Evolutionary conservation across 2,888 invertebrate species (phyloP).

Genomic region (Tholera decimalis): DNA sequence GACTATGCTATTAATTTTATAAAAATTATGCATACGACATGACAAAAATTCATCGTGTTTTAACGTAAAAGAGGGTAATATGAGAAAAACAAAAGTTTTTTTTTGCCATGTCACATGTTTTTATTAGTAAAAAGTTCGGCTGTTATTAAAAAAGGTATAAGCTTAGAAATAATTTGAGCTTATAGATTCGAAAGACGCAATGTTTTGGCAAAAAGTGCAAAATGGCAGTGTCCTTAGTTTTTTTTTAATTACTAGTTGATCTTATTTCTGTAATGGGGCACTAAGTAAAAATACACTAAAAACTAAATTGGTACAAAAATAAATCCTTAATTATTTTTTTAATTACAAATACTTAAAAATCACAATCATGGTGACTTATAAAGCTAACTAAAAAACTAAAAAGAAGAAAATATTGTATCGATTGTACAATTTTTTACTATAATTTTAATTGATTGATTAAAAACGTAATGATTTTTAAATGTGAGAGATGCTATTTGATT

Average conservation of each 20-base stretch:
- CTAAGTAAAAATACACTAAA: conserved; percentile 65
- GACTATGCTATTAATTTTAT: conserved; percentile 64
- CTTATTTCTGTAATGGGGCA: conserved; percentile 54
- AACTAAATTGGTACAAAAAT: conserved; percentile 86
- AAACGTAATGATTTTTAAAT: conserved; percentile 4
- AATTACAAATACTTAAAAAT: conserved; percentile 82
- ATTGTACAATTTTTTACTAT: conserved; percentile 47
- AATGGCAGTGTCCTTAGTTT: conserved; percentile 82
- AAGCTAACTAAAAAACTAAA: conserved; percentile 66
- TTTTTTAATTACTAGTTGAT: conserved; percentile 67
- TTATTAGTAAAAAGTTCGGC: conserved; percentile 55
- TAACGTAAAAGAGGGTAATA: not conserved
- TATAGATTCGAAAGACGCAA: conserved; percentile 49
- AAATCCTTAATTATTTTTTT: conserved; percentile 76
- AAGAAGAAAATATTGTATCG: conserved; percentile 36
- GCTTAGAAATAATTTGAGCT: conserved; percentile 61
- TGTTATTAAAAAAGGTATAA: conserved; percentile 43
- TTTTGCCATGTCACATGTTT: conserved; percentile 49
- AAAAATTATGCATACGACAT: conserved; percentile 61
- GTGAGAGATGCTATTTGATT: conserved; percentile 28
- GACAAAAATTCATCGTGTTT: conserved; percentile 48
- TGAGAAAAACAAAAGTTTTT: conserved; percentile 4
- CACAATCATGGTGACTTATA: conserved; percentile 87
- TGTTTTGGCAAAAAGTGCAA: conserved; percentile 76
- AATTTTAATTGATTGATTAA: conserved; percentile 11